Conservation (phyloP, 2,797 vertebrate genomes). For the Rhinophrynus dorsalis region DNA sequence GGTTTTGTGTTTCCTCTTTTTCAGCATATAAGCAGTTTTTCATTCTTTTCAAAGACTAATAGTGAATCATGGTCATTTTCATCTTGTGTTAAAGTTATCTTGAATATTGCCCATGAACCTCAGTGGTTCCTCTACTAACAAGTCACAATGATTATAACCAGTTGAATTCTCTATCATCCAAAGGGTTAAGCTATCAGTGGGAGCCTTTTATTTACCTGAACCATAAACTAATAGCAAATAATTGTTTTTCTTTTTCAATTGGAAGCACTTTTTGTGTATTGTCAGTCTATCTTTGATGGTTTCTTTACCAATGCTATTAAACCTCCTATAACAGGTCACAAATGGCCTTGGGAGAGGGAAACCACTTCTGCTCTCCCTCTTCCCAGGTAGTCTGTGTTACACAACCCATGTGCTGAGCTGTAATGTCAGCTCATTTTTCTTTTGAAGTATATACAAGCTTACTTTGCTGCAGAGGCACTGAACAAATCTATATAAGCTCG, state of each 20-base stretch:
- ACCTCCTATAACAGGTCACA: slow-evolving; percentile 40
- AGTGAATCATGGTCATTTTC: no score
- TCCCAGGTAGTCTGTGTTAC: slow-evolving; percentile 26
- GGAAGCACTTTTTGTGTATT: no score
- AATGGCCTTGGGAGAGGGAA: slow-evolving; percentile 23
- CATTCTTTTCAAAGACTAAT: no score
- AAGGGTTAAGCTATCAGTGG: no score
- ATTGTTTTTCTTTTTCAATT: not conserved
- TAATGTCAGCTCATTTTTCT: slow-evolving; percentile 49
- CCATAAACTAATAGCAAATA: slow-evolving; percentile 5
- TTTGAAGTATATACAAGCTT: slow-evolving; percentile 35
- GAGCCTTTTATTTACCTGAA: slow-evolving; percentile 20
- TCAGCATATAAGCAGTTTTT: no score
- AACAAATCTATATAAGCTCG: slow-evolving; percentile 42
- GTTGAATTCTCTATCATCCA: no score
- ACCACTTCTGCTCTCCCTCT: slow-evolving; percentile 28
- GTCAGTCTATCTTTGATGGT: slow-evolving; percentile 40
- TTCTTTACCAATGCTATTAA: slow-evolving; percentile 32
- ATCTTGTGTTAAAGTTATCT: no score
- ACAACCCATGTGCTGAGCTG: slow-evolving; percentile 25
- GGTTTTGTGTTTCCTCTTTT: no score
- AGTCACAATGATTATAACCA: no score
- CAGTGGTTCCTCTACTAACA: no score
- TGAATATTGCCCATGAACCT: no score
- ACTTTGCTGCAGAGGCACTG: slow-evolving; percentile 42